Evolutionary conservation across 1,140 invertebrate genomes (phyloP).

Genomic region (Drosophila ambigua): DNA sequence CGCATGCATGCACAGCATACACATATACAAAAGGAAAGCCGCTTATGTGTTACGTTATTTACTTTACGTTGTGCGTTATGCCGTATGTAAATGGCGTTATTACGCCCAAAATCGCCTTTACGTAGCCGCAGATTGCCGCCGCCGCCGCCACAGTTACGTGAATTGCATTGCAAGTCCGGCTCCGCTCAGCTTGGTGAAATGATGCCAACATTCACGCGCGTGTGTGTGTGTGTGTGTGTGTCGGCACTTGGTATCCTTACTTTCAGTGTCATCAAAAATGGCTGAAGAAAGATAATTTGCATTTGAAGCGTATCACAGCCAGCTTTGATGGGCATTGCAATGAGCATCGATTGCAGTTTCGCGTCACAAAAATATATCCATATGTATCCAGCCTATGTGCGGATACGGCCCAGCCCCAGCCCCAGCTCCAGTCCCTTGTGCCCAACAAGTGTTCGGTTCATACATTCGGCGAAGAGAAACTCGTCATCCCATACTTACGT

Average conservation of each 20-base stretch:
- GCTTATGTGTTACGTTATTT: constrained; percentile 61
- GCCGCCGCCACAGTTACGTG: constrained; percentile 50
- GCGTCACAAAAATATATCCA: constrained; percentile 1
- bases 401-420: too few species aligned
- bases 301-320: constrained; percentile 83
- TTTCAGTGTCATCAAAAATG: constrained; percentile 84
- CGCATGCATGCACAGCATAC: constrained; percentile 25
- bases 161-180: constrained; percentile 35
- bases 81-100: constrained; percentile 43
- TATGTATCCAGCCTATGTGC: background rate
- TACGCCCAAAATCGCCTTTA: constrained; percentile 54
- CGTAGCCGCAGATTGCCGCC: constrained; percentile 16
- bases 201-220: background rate
- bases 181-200: too few species aligned
- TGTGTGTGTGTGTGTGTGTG: constrained; percentile 22
- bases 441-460: constrained; percentile 68
- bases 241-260: constrained; percentile 60
- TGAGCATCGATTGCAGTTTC: constrained; percentile 48
- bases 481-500: constrained; percentile 68
- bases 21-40: constrained; percentile 33
- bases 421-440: too few species aligned
- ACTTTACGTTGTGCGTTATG: constrained; percentile 40
- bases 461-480: constrained; percentile 1
- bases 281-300: constrained; percentile 82
- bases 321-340: constrained; percentile 84